Percentiles rank a stretch among this genome's conserved stretches.
Conservation (phyloP, 2,888 invertebrate species). For the Trichacis sp. region DNA sequence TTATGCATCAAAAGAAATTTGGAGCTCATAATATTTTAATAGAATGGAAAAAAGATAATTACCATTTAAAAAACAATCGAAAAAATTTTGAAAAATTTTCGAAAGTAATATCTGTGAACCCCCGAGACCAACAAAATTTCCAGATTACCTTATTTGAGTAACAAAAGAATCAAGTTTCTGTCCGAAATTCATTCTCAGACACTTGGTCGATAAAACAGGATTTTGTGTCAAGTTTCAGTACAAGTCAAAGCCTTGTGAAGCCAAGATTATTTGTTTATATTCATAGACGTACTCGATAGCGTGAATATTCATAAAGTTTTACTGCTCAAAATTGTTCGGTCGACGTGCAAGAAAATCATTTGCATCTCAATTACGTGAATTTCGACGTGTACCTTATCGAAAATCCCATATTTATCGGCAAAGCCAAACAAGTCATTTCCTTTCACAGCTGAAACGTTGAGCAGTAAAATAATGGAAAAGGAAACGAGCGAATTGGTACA, state of each 20-base stretch:
- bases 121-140: too few species aligned
- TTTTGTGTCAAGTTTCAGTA: background rate
- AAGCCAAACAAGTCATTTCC: background rate
- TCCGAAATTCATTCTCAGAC: background rate
- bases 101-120: too few species aligned
- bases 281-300: background rate
- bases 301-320: background rate
- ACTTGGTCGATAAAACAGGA: background rate
- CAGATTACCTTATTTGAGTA: too few species aligned
- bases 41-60: too few species aligned
- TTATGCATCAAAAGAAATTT: too few species aligned
- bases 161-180: too few species aligned
- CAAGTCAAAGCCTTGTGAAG: background rate
- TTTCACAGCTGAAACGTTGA: background rate
- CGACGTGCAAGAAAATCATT: background rate
- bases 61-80: too few species aligned
- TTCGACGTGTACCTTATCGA: background rate
- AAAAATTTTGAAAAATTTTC: too few species aligned
- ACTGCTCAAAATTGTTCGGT: background rate
- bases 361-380: background rate
- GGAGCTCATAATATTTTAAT: too few species aligned
- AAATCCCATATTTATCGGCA: too few species aligned
- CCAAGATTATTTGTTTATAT: background rate
- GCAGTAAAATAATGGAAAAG: background rate
- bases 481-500: background rate